Conservation (phyloP, 2,888 invertebrate genomes). For the Caenorhabditis sulstoni region DNA sequence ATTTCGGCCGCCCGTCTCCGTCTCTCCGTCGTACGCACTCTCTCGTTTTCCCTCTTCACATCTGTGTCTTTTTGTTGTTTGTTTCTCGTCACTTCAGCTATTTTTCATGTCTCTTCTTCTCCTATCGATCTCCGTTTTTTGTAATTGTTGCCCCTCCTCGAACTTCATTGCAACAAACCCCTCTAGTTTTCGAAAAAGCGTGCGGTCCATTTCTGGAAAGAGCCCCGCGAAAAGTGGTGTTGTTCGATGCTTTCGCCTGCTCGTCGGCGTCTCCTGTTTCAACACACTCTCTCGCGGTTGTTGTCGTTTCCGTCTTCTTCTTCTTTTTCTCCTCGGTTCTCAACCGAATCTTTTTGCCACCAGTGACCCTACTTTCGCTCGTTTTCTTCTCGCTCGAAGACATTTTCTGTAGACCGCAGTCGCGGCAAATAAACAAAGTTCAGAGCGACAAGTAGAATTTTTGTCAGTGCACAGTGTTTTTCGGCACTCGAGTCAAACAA, state of each 20-base stretch:
- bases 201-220: background rate
- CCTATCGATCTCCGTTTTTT: slow-evolving; percentile 10
- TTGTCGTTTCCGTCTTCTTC: slow-evolving; percentile 31
- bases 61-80: slow-evolving; percentile 22
- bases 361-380: slow-evolving; percentile 35
- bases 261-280: slow-evolving; percentile 23
- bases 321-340: slow-evolving; percentile 21
- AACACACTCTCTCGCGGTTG: slow-evolving; percentile 5
- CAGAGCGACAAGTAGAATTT: background rate
- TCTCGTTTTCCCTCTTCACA: slow-evolving; percentile 4
- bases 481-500: slow-evolving; percentile 4
- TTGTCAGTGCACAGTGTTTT: background rate
- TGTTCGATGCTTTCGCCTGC: slow-evolving; percentile 19
- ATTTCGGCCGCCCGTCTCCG: slow-evolving; percentile 17
- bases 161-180: too few relatives aligned
- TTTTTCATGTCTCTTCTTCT: slow-evolving; percentile 6
- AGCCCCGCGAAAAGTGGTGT: slow-evolving; percentile 1
- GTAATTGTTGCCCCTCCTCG: slow-evolving; percentile 1
- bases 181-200: too few relatives aligned
- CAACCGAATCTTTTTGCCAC: slow-evolving; percentile 23
- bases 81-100: background rate
- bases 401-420: background rate
- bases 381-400: background rate
- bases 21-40: slow-evolving; percentile 1
- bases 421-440: too few relatives aligned